Conservation (phyloP, 2,888 invertebrate species). For the Dexiosoma caninum region DNA sequence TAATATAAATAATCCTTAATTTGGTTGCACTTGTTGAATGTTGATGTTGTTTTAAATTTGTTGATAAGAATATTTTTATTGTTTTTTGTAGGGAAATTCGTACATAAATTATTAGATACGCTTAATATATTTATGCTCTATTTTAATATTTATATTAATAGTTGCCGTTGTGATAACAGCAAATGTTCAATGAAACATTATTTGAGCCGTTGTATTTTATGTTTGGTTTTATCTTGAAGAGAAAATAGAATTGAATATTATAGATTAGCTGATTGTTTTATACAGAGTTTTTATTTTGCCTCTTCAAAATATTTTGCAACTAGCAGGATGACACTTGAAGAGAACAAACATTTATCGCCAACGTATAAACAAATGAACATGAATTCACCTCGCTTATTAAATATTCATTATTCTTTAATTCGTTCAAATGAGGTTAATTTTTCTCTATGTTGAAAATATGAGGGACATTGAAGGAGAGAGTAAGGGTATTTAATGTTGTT, state of each 20-base stretch:
- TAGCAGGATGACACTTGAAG: conserved; percentile 11
- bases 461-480: neutral
- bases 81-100: conserved; percentile 6
- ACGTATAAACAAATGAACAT: neutral
- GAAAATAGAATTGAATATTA: no score
- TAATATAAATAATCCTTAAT: conserved; percentile 53
- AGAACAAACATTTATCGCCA: neutral
- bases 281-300: neutral
- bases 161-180: neutral
- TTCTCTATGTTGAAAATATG: neutral
- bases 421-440: no score
- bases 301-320: neutral
- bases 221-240: neutral
- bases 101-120: no score
- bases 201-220: neutral
- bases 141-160: neutral
- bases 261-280: neutral
- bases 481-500: conserved; percentile 7
- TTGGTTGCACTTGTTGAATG: conserved; percentile 23
- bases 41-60: conserved; percentile 20
- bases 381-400: conserved; percentile 29
- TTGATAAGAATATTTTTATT: conserved; percentile 29
- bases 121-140: neutral
- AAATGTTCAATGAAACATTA: conserved; percentile 29
- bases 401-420: no score